Evolutionary conservation across 2,113 vertebrate genomes (phyloP).

Genomic region (Cyprinodon tularosa): DNA sequence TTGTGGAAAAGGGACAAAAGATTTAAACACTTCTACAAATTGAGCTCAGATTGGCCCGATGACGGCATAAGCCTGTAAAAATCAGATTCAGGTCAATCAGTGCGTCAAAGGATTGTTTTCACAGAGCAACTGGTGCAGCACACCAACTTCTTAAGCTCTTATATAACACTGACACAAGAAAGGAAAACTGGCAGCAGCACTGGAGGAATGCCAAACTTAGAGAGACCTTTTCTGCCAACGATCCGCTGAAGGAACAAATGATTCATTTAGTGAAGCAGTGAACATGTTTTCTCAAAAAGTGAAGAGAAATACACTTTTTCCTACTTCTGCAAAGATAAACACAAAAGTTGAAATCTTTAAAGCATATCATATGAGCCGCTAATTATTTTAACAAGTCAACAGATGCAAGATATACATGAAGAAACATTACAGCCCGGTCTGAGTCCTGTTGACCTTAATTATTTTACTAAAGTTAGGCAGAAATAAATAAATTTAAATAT

Average conservation of each 20-base stretch:
- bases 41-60: constrained; percentile 4
- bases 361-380: no score
- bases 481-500: constrained; percentile 11
- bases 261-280: neutral
- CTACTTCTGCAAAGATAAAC: neutral
- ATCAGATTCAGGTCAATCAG: constrained; percentile 68
- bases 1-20: neutral
- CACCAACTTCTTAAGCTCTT: constrained; percentile 47
- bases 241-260: neutral
- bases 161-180: constrained; percentile 44
- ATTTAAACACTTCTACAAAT: constrained; percentile 19
- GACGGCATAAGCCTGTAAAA: constrained; percentile 37
- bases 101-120: constrained; percentile 34
- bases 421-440: no score
- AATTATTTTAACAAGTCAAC: neutral
- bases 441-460: no score
- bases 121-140: constrained; percentile 50
- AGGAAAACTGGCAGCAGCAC: constrained; percentile 6
- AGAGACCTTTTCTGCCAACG: neutral
- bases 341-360: no score
- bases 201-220: neutral
- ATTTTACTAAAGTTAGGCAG: neutral
- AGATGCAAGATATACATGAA: neutral
- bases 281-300: neutral
- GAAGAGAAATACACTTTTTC: neutral